Evolutionary conservation across 2,888 invertebrate genomes (phyloP).

Genomic region (Drosophila borborema): DNA sequence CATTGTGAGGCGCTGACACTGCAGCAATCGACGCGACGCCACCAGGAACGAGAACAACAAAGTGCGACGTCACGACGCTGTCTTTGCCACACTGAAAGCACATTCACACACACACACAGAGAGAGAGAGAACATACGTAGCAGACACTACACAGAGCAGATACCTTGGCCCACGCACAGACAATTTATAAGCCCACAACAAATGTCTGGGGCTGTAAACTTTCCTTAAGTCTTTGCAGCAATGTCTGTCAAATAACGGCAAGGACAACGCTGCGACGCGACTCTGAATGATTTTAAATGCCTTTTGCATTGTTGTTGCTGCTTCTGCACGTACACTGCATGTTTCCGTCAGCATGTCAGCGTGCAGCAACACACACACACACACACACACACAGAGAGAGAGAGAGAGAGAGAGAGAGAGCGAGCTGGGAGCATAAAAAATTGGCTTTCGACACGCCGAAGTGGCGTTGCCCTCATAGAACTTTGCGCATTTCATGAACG

Average conservation of each 20-base stretch:
- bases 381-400: conserved; percentile 2
- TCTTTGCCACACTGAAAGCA: conserved; percentile 34
- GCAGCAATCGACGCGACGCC: conserved; percentile 66
- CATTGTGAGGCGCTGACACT: conserved; percentile 65
- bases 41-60: conserved; percentile 30
- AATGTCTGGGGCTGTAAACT: conserved; percentile 80
- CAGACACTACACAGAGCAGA: conserved; percentile 38
- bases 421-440: conserved; percentile 18
- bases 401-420: background rate
- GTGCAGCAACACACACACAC: conserved; percentile 19
- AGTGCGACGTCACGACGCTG: conserved; percentile 40
- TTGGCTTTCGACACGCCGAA: conserved; percentile 40
- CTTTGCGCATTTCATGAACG: conserved; percentile 27
- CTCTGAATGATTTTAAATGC: conserved; percentile 73
- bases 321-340: conserved; percentile 66
- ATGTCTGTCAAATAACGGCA: conserved; percentile 57
- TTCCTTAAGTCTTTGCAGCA: conserved; percentile 75
- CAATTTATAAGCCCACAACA: conserved; percentile 82
- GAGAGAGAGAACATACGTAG: background rate
- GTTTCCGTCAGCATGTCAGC: conserved; percentile 78
- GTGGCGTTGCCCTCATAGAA: conserved; percentile 28
- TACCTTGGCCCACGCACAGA: conserved; percentile 79
- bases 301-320: conserved; percentile 42
- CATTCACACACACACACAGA: background rate
- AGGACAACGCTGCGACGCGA: conserved; percentile 60